phyloP scores from a whole-genome alignment of 2,797 vertebrate species.

The Etheostoma nigrum region DNA sequence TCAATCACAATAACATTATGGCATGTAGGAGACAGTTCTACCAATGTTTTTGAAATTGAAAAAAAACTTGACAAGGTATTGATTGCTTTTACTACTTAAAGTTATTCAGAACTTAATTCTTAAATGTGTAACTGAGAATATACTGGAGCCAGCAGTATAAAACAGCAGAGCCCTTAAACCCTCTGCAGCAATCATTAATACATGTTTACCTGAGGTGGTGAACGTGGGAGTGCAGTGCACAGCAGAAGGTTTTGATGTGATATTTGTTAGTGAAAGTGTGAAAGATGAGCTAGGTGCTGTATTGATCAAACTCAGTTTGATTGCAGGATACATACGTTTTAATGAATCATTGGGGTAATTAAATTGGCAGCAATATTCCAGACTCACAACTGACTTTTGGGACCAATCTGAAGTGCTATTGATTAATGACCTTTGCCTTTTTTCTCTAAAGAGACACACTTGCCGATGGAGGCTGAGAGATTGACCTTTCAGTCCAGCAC shows the following conservation, averaged over 20 bases:
- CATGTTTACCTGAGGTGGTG: conserved; percentile 1
- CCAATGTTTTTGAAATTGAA: neutral
- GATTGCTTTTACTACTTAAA: neutral
- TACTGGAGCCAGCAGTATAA: neutral
- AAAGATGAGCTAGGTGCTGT: conserved; percentile 42
- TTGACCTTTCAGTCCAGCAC: conserved; percentile 66
- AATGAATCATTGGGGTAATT: conserved; percentile 80
- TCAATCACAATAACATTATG: no score
- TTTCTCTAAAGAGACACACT: conserved; percentile 52
- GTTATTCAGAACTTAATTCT: conserved; percentile 1
- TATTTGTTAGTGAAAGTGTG: conserved; percentile 52
- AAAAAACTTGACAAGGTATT: neutral
- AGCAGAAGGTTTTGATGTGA: conserved; percentile 50
- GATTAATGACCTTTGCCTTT: conserved; percentile 69
- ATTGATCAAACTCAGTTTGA: conserved; percentile 72
- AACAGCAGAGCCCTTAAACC: conserved; percentile 10
- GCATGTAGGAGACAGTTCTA: neutral
- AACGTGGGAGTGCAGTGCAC: neutral
- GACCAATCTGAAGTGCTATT: conserved; percentile 67
- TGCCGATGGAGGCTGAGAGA: conserved; percentile 44
- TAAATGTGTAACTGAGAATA: neutral
- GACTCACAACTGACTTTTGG: conserved; percentile 55
- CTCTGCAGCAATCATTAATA: neutral
- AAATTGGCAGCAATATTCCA: conserved; percentile 69
- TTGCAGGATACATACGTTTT: conserved; percentile 67